Evolutionary conservation across 2,888 invertebrate species (phyloP), one percentile per base, ranked within the genome.

Genomic region (Agriopis aurantiaria): DNA sequence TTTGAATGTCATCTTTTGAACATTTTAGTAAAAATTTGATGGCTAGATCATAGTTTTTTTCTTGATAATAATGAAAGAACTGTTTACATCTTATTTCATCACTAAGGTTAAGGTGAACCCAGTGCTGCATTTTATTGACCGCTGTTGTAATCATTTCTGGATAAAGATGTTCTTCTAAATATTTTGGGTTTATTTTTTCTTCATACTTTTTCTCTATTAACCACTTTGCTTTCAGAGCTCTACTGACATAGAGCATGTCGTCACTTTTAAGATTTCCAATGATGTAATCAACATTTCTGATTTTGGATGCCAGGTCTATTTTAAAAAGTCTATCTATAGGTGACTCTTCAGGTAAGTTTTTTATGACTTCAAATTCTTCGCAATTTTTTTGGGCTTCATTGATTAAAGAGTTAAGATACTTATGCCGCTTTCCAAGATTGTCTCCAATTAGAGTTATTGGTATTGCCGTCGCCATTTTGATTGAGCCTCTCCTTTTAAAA

Each of bases 201-300:
- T 68, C 64, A 64, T 86, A 80, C 48, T 82, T 67, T 14, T 69
- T 45, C 14, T 87, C 82, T 43, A 88, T 51, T 1, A 92, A 78
- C 91, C 92, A 91, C 14, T 68, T 75, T 43, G 84, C 78, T 75
- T 88, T 89, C 1, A 92, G 75, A 0, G 89, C 88, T 80, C 85
- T 85, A 72, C 85, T 88, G 0, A 92, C 91, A 65, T 85, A 90
- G 0, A 92, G 74, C 87, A 91, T 85, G 65, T 91, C 88, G 17
- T 85, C 82, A 40, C 87, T 82, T 81, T 88, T 88, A 41, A 92
- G 75, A 60, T 80, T 88, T 14, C 78, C 66, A 12, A 90, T 40
- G 10, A 92, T 85, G 65, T 82, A 92, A 14, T 88, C 80, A 0
- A 87, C 77, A 68, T 89, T 73, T 66, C 77, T 83, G 17, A 81